These are phyloP conservation scores for Poecile montanus DNA, from an alignment of 2,797 vertebrate genomes.

Conservation along the genomic window DNA sequence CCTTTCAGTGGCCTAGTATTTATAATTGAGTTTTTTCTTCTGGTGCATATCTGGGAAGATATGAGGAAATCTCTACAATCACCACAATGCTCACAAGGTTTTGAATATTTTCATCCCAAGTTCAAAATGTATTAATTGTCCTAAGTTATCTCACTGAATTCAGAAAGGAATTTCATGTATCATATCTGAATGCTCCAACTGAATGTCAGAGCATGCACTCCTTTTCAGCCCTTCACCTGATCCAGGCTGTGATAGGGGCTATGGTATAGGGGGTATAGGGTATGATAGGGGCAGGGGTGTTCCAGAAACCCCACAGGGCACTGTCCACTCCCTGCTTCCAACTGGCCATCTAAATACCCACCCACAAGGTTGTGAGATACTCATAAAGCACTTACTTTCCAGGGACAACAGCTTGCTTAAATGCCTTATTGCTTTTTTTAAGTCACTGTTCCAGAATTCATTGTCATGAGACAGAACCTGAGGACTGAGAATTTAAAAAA, in stretches of 20 bases:
- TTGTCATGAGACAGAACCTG: not conserved
- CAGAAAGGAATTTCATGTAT: not conserved
- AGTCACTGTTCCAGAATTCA: not conserved
- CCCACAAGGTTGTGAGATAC: not conserved
- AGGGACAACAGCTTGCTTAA: not conserved
- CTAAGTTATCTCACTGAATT: not conserved
- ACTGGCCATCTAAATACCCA: not conserved
- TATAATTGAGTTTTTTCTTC: not conserved
- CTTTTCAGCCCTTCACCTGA: not conserved
- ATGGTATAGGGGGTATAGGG: not conserved
- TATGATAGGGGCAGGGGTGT: not conserved
- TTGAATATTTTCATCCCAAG: not conserved
- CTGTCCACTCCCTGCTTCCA: not conserved
- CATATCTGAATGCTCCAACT: not conserved
- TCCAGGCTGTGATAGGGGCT: not conserved
- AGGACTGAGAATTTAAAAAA: not conserved
- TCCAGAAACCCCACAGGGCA: not conserved
- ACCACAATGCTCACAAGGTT: not conserved
- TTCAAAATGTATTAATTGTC: not conserved
- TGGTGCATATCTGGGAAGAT: not conserved
- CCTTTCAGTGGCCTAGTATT: not conserved
- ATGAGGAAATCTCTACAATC: not conserved
- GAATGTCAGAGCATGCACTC: not conserved
- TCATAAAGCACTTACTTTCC: not conserved
- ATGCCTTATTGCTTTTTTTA: not conserved